These are phyloP conservation scores for Drosophila subquinaria DNA, from an alignment of 2,888 invertebrate genomes.

Conservation along the genomic window DNA sequence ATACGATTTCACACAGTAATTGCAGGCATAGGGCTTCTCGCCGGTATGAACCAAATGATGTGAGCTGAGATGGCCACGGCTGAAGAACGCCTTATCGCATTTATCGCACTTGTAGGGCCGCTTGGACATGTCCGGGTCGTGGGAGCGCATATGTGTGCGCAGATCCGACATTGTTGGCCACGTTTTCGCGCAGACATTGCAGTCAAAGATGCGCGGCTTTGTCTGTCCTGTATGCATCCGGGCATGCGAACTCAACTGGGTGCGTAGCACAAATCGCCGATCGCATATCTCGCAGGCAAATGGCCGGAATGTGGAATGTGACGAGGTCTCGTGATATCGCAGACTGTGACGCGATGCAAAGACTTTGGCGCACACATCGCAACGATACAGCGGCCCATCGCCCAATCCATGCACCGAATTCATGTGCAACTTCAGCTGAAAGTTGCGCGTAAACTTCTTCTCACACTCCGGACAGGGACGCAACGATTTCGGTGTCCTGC, in stretches of 20 bases:
- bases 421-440: slow-evolving; percentile 77
- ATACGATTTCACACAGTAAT: slow-evolving; percentile 73
- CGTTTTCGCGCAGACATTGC: slow-evolving; percentile 75
- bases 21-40: slow-evolving; percentile 80
- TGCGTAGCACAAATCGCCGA: slow-evolving; percentile 76
- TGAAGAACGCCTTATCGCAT: slow-evolving; percentile 80
- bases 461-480: slow-evolving; percentile 74
- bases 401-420: slow-evolving; percentile 80
- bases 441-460: slow-evolving; percentile 82
- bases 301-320: slow-evolving; percentile 78
- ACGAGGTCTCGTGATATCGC: slow-evolving; percentile 77
- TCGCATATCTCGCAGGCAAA: slow-evolving; percentile 72
- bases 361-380: slow-evolving; percentile 71
- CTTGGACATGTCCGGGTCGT: slow-evolving; percentile 71
- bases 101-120: slow-evolving; percentile 76
- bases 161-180: slow-evolving; percentile 82
- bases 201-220: slow-evolving; percentile 76
- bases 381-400: slow-evolving; percentile 71
- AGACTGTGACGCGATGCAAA: slow-evolving; percentile 82
- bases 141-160: slow-evolving; percentile 80
- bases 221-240: slow-evolving; percentile 80
- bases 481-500: slow-evolving; percentile 51
- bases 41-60: slow-evolving; percentile 83
- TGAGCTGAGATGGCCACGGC: slow-evolving; percentile 77
- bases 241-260: slow-evolving; percentile 76